Evolutionary conservation across 1,140 invertebrate genomes (phyloP), one percentile per base, ranked within the genome.

Genomic region (Sinella curviseta): DNA sequence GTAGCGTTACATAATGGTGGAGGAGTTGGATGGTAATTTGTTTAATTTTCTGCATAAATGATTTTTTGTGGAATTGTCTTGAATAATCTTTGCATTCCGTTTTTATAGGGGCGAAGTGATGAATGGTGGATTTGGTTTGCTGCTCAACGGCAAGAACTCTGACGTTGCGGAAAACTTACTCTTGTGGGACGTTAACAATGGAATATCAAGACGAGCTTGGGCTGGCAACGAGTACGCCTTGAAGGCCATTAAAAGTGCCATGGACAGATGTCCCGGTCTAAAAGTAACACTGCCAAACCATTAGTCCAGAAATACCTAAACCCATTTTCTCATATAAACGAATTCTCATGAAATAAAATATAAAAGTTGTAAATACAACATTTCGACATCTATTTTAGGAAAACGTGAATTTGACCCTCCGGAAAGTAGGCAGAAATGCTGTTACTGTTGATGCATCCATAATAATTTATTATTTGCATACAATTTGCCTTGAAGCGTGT

Each of bases 1-100:
- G 90, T 93, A 14, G 89, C 91, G 20, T 83, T 92, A 14, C 92
- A 92, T 84, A 93, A 92, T 85, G 92, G 92, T 3, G 92, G 92
- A 26, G 91, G 91, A 28, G 90, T 91, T 39, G 91, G 92, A 78
- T 92, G 91, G 91, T 90, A 84, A 86, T 48, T 48, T 48, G 48
- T 26, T 4, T n/a, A 60, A 8, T 26, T 12, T n/a, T 12, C 39
- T 48, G 8, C 20, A n/a, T n/a, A n/a, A n/a, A n/a, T n/a, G n/a
- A 48, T 48, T 48, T 8, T 48, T 48, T 48, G n/a, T 16, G 4
- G 20, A 28, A 4, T 20, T 16, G 1, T 65, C 76, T 57, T 30
- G 8, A 73, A 1, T 12, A 39, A 77, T 24, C 17, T 35, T 79
- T 80, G 14, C 39, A 48, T 67, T 80, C 76, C 74, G n/a, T n/a